Percentiles rank a stretch among this genome's conserved stretches.
phyloP scores from a whole-genome alignment of 2,113 vertebrate genomes.

The Macquaria ambigua region DNA sequence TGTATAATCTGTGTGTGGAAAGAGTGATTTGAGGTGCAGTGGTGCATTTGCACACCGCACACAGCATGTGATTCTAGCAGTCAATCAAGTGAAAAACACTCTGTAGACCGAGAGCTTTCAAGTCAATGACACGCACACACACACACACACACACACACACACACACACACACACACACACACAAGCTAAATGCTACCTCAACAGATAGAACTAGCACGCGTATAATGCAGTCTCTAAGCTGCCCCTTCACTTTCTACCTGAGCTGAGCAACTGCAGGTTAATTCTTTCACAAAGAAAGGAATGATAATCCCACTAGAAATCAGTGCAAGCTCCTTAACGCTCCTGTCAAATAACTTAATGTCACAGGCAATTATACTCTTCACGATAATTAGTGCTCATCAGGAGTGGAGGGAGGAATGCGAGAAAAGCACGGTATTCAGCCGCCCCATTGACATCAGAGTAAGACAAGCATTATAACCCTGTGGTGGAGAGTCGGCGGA shows the following conservation, averaged over 20 bases:
- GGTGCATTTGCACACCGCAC: neutral
- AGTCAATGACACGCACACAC: neutral
- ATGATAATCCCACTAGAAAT: constrained; percentile 41
- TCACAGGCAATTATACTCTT: constrained; percentile 52
- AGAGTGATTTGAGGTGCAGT: neutral
- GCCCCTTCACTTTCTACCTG: neutral
- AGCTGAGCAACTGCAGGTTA: neutral
- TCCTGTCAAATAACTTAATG: constrained; percentile 37
- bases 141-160: neutral
- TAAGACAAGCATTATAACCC: neutral
- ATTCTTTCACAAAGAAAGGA: neutral
- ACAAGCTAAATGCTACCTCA: neutral
- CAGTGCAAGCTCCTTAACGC: constrained; percentile 10
- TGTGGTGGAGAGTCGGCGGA: neutral
- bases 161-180: too few species aligned
- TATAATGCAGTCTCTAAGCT: neutral
- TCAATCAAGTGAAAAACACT: neutral
- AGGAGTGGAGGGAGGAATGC: constrained; percentile 13
- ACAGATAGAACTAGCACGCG: neutral
- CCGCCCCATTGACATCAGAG: neutral
- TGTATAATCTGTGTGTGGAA: neutral
- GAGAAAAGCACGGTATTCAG: neutral
- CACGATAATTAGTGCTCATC: constrained; percentile 30
- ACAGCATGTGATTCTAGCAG: neutral
- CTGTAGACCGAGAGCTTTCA: neutral